Percentiles rank a stretch among this genome's conserved stretches.
Conservation (phyloP, 1,140 invertebrate species). For the Sitodiplosis mosellana region DNA sequence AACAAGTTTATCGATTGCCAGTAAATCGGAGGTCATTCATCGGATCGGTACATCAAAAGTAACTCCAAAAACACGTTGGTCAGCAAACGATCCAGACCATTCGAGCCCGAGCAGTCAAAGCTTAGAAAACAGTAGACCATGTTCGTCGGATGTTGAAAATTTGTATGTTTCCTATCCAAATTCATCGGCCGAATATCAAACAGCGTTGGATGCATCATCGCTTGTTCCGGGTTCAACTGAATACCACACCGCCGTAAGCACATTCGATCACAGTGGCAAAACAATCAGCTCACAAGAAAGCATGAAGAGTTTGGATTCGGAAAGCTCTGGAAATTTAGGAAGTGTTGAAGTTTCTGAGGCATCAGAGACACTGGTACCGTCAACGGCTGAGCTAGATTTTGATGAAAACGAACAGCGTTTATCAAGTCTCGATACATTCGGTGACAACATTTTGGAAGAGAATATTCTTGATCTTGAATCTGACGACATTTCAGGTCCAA, state of each 20-base stretch:
- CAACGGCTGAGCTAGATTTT: constrained; percentile 31
- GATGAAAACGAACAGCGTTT: neutral
- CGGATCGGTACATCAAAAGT: constrained; percentile 32
- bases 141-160: constrained; percentile 74
- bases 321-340: constrained; percentile 70
- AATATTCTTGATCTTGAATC: constrained; percentile 13
- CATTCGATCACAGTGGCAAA: constrained; percentile 17
- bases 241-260: constrained; percentile 62
- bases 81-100: constrained; percentile 45
- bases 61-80: constrained; percentile 34
- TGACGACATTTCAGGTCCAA: constrained; percentile 37
- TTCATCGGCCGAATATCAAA: constrained; percentile 68
- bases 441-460: constrained; percentile 15
- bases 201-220: constrained; percentile 57
- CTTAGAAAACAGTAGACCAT: constrained; percentile 66
- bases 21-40: constrained; percentile 26
- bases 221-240: constrained; percentile 46
- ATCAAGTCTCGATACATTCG: neutral
- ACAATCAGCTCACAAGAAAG: constrained; percentile 71
- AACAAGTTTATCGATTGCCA: constrained; percentile 7
- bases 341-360: constrained; percentile 77
- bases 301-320: constrained; percentile 73
- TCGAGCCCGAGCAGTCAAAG: constrained; percentile 77
- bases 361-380: constrained; percentile 76
- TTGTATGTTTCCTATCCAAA: constrained; percentile 35